Base-by-base conservation (phyloP, 2,113 vertebrate genomes). In the Suricata suricatta region DNA sequence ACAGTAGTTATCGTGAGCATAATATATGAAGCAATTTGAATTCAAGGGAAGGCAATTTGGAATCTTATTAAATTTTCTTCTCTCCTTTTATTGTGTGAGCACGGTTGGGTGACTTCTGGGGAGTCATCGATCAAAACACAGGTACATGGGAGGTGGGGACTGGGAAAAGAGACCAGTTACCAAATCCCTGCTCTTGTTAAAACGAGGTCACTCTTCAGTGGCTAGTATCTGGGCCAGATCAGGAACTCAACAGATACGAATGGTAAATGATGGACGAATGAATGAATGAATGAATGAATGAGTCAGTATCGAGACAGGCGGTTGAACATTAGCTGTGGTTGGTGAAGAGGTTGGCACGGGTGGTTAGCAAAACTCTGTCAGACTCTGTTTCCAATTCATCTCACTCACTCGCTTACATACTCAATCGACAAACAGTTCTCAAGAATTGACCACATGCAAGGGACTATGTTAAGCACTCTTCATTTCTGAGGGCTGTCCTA, bases 1-100 rank as follows among this genome's bases (percentile, higher is more conserved):
- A 44, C 9, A 0, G 87, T 92, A 92, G 91, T 97, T 97, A 86
- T 80, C 76, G n/a, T 12, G 90, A 88, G 76, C 84, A 38, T 98
- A 98, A 98, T 97, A 90, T 93, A 98, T 96, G 98, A 95, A 98
- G 96, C 96, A 93, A 98, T 98, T 95, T 92, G 93, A 97, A 98
- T 96, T 82, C 90, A 41, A 96, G 95, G 98, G 97, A 97, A 98
- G 96, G 98, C 98, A 98, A 95, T 98, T 98, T 96, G 96, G 97
- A 98, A 97, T 97, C 98, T 98, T 98, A 98, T 95, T 98, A 97
- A 64, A 77, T 97, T 98, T 93, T 91, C 93, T 88, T 95, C 81
- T 97, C 92, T 95, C 44, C 90, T 96, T 98, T 98, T 96, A 97
- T 90, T 97, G 93, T 89, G 68, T 64, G 54, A 94, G 76, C 77